Evolutionary conservation across 1,140 invertebrate genomes (phyloP).

Genomic region (Sminthurides bifidus): DNA sequence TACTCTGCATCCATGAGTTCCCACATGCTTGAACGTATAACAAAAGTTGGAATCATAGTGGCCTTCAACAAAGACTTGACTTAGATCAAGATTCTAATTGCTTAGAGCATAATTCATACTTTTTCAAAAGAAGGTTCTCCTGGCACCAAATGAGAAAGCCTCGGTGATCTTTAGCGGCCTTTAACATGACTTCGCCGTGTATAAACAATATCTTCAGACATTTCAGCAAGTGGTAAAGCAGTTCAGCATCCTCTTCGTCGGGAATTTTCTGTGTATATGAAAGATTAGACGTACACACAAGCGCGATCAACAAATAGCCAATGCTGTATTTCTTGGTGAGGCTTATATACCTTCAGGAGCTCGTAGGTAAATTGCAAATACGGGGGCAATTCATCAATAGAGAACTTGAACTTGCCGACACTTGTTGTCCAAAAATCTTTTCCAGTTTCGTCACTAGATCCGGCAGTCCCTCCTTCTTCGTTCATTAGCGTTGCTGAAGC

Average conservation of each 20-base stretch:
- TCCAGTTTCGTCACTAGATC: constrained; percentile 10
- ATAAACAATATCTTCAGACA: constrained; percentile 84
- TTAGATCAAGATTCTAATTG: background rate
- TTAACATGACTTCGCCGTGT: constrained; percentile 82
- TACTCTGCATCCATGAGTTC: constrained; percentile 80
- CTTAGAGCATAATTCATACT: constrained; percentile 45
- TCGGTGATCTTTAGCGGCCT: constrained; percentile 74
- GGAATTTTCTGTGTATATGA: constrained; percentile 29
- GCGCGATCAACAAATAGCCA: background rate
- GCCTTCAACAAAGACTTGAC: background rate
- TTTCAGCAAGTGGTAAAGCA: constrained; percentile 83
- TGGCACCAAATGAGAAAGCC: constrained; percentile 97
- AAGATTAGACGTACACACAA: background rate
- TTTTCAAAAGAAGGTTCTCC: constrained; percentile 87
- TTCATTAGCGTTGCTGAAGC: constrained; percentile 32
- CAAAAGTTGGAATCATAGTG: background rate
- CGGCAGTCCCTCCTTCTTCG: constrained; percentile 23
- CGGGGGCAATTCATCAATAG: constrained; percentile 78
- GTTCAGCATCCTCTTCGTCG: constrained; percentile 61
- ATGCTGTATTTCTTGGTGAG: background rate
- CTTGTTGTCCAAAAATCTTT: constrained; percentile 64
- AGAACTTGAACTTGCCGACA: constrained; percentile 81
- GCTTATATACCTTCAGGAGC: constrained; percentile 58
- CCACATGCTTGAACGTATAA: constrained; percentile 61
- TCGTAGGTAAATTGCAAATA: constrained; percentile 85